Conservation (phyloP, 1,140 invertebrate species). For the Pristionchus pacificus region DNA sequence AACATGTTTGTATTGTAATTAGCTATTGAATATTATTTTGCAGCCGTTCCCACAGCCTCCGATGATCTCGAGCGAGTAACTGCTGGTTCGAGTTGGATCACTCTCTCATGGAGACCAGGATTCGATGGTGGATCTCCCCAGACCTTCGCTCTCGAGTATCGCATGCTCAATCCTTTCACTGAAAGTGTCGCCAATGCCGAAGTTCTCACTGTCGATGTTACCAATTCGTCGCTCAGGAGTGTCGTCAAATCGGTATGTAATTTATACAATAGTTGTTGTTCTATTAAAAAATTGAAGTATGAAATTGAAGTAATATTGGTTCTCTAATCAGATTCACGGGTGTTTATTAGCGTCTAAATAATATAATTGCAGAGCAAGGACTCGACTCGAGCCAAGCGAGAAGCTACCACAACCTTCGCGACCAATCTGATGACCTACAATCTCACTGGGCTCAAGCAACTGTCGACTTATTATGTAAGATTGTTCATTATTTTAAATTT, state of each 20-base stretch:
- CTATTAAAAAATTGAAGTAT: no score
- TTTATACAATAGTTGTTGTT: no score
- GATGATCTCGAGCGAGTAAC: slow-evolving; percentile 22
- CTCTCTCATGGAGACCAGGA: slow-evolving; percentile 23
- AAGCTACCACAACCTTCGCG: slow-evolving; percentile 6
- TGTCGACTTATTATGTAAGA: slow-evolving; percentile 32
- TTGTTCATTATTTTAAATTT: no score
- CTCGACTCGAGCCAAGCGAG: slow-evolving; percentile 2
- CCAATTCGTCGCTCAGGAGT: background rate
- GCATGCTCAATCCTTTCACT: slow-evolving; percentile 17
- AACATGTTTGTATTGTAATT: no score
- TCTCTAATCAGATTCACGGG: no score
- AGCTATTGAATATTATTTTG: no score
- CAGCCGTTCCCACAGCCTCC: slow-evolving; percentile 9
- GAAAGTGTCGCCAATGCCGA: slow-evolving; percentile 2
- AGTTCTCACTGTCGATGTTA: slow-evolving; percentile 2
- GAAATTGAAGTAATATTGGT: no score
- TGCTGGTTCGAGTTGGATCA: slow-evolving; percentile 15
- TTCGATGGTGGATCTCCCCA: slow-evolving; percentile 30
- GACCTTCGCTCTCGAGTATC: slow-evolving; percentile 16
- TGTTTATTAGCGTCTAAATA: no score
- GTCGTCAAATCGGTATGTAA: background rate
- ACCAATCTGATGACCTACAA: slow-evolving; percentile 22
- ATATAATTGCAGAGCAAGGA: slow-evolving; percentile 15
- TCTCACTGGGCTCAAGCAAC: slow-evolving; percentile 22